Conservation (phyloP, 2,113 vertebrate species). For the Potamarius usumacintae region DNA sequence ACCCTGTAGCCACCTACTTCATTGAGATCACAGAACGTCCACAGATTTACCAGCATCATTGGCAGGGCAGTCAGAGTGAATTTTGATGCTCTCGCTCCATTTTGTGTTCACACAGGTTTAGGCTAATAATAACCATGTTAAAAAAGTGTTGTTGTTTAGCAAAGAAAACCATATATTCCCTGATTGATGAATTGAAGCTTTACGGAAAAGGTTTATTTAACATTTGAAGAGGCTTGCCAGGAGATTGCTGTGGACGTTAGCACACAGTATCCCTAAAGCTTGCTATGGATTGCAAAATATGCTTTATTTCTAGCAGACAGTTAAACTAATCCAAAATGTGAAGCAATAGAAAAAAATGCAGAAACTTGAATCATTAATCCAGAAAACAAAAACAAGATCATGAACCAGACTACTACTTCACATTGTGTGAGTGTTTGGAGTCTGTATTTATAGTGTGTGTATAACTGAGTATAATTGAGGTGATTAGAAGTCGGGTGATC, state of each 20-base stretch:
- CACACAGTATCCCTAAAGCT: neutral
- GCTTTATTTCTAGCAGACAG: neutral
- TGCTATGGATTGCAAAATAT: neutral
- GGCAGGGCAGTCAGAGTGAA: too few relatives aligned
- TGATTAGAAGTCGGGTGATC: neutral
- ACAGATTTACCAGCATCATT: too few relatives aligned
- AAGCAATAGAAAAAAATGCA: neutral
- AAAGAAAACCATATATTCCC: neutral
- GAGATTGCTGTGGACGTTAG: neutral
- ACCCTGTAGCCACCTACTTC: too few relatives aligned
- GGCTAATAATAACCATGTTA: neutral
- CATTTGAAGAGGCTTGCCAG: neutral
- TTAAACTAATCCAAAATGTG: neutral
- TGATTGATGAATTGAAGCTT: neutral
- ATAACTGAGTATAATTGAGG: neutral
- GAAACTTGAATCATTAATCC: neutral
- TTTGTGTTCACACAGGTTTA: too few relatives aligned
- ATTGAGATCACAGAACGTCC: too few relatives aligned
- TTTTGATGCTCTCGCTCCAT: too few relatives aligned
- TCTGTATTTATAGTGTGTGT: neutral
- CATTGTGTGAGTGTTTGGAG: neutral
- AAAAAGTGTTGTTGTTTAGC: neutral
- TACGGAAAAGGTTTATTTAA: neutral
- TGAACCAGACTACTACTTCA: neutral
- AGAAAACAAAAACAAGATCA: neutral